Evolutionary conservation across 1,140 invertebrate genomes (phyloP).

Genomic region (Drosophila leontia): DNA sequence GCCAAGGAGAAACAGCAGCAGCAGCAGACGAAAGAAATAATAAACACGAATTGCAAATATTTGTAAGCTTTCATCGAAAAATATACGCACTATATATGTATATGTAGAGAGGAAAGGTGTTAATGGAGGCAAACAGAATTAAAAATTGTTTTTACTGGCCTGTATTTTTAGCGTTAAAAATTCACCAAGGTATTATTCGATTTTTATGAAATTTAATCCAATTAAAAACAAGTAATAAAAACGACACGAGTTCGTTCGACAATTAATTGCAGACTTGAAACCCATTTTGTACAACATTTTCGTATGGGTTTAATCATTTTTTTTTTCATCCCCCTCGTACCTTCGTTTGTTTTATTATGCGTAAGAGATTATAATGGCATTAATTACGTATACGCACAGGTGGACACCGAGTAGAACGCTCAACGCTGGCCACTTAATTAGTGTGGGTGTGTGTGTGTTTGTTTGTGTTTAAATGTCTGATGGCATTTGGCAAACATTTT

Average conservation of each 20-base stretch:
- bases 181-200: conserved; percentile 16
- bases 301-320: conserved; percentile 3
- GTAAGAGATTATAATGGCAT: conserved; percentile 81
- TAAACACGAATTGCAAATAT: conserved; percentile 72
- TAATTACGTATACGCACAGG: conserved; percentile 82
- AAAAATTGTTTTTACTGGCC: conserved; percentile 12
- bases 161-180: conserved; percentile 32
- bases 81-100: conserved; percentile 4
- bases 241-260: conserved; percentile 51
- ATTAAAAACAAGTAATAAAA: conserved; percentile 23
- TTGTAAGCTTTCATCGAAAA: conserved; percentile 64
- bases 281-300: conserved; percentile 15
- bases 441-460: conserved; percentile 50
- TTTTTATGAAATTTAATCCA: conserved; percentile 62
- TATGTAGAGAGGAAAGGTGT: conserved; percentile 2
- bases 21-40: conserved; percentile 31
- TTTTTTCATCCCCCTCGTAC: background rate
- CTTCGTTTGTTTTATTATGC: conserved; percentile 72
- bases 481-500: conserved; percentile 49
- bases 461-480: conserved; percentile 71
- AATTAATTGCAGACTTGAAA: conserved; percentile 62
- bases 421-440: conserved; percentile 66
- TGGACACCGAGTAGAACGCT: conserved; percentile 37
- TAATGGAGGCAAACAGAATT: conserved; percentile 31
- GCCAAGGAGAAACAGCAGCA: conserved; percentile 19